phyloP scores from a whole-genome alignment of 1,140 invertebrate species.

The Pemphigus obesinymphae region DNA sequence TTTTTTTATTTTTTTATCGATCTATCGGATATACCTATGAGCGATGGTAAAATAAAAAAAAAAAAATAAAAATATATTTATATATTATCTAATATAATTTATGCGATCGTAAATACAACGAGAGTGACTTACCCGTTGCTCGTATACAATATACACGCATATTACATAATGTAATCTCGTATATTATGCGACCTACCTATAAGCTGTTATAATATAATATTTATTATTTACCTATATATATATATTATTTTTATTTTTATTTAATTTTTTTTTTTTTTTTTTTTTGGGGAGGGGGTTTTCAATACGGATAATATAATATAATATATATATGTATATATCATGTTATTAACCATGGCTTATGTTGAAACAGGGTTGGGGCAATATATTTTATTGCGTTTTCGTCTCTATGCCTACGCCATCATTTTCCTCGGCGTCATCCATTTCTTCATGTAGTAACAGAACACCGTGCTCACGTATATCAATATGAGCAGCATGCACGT shows the following conservation, averaged over 20 bases:
- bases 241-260: neutral
- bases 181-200: no score
- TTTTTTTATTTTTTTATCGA: neutral
- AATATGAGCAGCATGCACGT: constrained; percentile 83
- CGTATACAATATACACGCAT: neutral
- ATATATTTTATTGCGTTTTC: neutral
- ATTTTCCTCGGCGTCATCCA: constrained; percentile 78
- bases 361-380: neutral
- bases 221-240: no score
- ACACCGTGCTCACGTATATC: constrained; percentile 83
- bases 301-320: no score
- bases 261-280: neutral
- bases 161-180: no score
- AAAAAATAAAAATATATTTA: neutral
- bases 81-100: neutral
- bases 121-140: neutral
- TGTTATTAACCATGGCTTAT: constrained; percentile 18
- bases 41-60: neutral
- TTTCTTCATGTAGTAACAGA: constrained; percentile 87
- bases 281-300: neutral
- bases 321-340: neutral
- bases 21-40: no score
- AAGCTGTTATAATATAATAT: no score
- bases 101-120: no score
- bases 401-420: constrained; percentile 57